Conservation (phyloP, 2,113 vertebrate genomes). For the Anhinga rufa region DNA sequence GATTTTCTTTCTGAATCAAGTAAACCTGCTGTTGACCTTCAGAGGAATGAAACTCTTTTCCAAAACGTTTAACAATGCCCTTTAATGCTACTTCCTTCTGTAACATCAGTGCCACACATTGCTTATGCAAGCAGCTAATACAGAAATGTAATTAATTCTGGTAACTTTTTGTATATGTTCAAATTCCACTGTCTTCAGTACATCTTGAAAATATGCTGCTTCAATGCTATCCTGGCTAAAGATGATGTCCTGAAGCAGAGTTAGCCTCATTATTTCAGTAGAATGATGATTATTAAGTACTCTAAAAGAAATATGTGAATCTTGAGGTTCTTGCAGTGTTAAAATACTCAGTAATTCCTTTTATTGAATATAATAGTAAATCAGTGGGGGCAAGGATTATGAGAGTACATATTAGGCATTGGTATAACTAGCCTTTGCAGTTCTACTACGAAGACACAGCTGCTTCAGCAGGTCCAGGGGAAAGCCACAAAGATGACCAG, state of each 20-base stretch:
- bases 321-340: not conserved
- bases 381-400: not conserved
- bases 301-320: not conserved
- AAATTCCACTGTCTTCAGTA: not conserved
- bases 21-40: not conserved
- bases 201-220: not conserved
- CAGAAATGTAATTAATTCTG: not conserved
- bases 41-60: not conserved
- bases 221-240: not conserved
- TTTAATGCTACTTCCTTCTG: not conserved
- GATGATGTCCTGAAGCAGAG: not conserved
- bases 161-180: not conserved
- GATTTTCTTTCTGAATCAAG: not conserved
- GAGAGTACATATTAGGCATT: not conserved
- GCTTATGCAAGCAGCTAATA: not conserved
- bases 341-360: not conserved
- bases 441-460: not conserved
- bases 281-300: not conserved
- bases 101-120: not conserved
- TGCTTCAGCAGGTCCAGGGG: too few relatives aligned
- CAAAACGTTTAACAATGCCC: not conserved
- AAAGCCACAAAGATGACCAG: too few relatives aligned
- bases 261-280: not conserved
- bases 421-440: not conserved
- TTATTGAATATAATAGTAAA: not conserved